phyloP scores from a whole-genome alignment of 64 coral and sea anemone species.

The Platygyra sinensis region DNA sequence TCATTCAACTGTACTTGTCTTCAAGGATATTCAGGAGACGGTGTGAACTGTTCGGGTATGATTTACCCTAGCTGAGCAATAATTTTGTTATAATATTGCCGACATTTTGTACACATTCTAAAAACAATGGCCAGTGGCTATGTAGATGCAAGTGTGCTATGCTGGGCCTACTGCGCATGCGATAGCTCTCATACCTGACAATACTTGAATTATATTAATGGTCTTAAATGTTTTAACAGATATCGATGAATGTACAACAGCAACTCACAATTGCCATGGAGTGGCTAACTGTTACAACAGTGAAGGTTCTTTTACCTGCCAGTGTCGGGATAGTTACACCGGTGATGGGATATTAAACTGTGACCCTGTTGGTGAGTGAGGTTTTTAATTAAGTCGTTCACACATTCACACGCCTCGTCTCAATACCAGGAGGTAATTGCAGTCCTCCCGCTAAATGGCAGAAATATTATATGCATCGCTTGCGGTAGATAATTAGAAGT shows the following conservation, averaged over 20 bases:
- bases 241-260: conserved; percentile 42
- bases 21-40: not conserved
- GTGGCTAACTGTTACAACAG: conserved; percentile 17
- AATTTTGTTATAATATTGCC: too few species aligned
- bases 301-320: conserved; percentile 14
- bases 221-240: not conserved
- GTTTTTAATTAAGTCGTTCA: too few species aligned
- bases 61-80: not conserved
- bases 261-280: conserved; percentile 40
- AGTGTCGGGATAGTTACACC: not conserved
- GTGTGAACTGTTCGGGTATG: not conserved
- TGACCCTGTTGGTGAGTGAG: conserved; percentile 19
- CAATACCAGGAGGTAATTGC: too few species aligned
- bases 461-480: not conserved
- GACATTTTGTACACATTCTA: too few species aligned
- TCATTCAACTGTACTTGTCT: not conserved
- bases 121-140: too few species aligned
- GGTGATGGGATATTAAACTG: conserved; percentile 16
- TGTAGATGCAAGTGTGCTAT: too few species aligned
- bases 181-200: too few species aligned
- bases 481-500: too few species aligned
- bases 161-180: too few species aligned
- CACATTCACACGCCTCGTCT: too few species aligned
- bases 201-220: not conserved
- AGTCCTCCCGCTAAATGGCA: not conserved